Evolutionary conservation across 2,888 invertebrate genomes (phyloP), one percentile per base, ranked within the genome.

Genomic region (Pogonocherus hispidulus): DNA sequence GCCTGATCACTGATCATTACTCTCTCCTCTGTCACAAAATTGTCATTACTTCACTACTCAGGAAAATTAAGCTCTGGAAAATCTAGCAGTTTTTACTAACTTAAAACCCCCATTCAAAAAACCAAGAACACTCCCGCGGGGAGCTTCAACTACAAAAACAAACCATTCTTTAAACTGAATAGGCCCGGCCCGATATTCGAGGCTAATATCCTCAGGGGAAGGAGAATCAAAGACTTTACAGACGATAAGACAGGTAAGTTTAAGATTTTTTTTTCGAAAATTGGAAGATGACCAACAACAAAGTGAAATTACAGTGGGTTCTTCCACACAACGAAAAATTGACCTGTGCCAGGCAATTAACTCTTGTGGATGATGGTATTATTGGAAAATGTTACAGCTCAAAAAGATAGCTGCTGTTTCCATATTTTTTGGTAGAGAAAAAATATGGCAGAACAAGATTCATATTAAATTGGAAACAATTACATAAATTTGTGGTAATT

Each of bases 181-280:
- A 9, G 54, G 54, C 54, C 54, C 54, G 19, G 8, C 54, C 27
- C 54, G 54, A 9, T 18, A 27, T 14, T 27, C n/a, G 35, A 52
- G 52, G 51, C 27, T 11, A 16, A 27, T 27, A 27, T 8, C 22
- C 51, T 51, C 51, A 23, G 8, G 14, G n/a, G 22, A 51, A n/a
- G 51, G 22, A 51, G 22, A 8, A 16, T 2, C 8, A 11, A 8
- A 19, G 18, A 9, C 19, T 19, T 2, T 19, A 3, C 11, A 5
- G 19, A 2, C 47, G 11, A 16, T 19, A 3, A 47, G 19, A 1
- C 14, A 18, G 47, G 47, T 19, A 47, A 19, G 27, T 27, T 27
- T 27, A 3, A 8, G 8, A 27, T 27, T 3, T 27, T 27, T 8
- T 27, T 27, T 3, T n/a, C n/a, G 27, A 27, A 27, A 27, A 27